Base-by-base conservation (phyloP, 1,140 invertebrate genomes). In the Cyclina sinensis region DNA sequence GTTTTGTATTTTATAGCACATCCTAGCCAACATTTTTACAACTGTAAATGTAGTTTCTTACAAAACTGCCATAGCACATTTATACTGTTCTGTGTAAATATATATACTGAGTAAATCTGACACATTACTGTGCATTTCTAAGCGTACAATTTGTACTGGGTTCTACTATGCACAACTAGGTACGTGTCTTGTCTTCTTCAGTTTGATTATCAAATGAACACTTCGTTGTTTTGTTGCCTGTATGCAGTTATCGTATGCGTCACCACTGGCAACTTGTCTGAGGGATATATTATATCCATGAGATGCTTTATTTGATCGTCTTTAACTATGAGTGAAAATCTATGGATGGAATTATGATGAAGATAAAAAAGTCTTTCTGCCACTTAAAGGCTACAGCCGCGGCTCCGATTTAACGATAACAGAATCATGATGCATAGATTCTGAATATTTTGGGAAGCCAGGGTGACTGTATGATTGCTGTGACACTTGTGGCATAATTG, bases 361-460 rank as follows among this genome's bases (percentile, higher is more conserved):
- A 51, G 32, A 21, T 27, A 35, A 11, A 37, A 39, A 18, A 1
- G n/a, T 30, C 24, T 43, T 30, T 57, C 14, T 18, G 18, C 46
- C 18, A 24, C 2, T 18, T 12, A 46, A 48, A 24, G 54, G 85
- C 90, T 92, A 90, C 86, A 86, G 73, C 30, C 83, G 80, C 68
- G 92, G 91, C 86, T 93, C 93, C 35, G 91, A 51, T 84, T 93
- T 94, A 12, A 93, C 92, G 76, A 93, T 92, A 54, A 92, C 89
- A 14, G 91, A 89, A 14, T 91, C 91, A 78, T 91, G 92, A 68
- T 88, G 86, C 86, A 88, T 88, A 76, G 86, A 74, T 24, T 88
- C 86, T 39, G 84, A 86, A 80, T 78, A 86, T 74, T 86, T 90
- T 37, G 57, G 70, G 74, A 30, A 82, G 57, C 59, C 57, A 57